Evolutionary conservation across 1,140 invertebrate genomes (phyloP).

Genomic region (Brachionus plicatilis): DNA sequence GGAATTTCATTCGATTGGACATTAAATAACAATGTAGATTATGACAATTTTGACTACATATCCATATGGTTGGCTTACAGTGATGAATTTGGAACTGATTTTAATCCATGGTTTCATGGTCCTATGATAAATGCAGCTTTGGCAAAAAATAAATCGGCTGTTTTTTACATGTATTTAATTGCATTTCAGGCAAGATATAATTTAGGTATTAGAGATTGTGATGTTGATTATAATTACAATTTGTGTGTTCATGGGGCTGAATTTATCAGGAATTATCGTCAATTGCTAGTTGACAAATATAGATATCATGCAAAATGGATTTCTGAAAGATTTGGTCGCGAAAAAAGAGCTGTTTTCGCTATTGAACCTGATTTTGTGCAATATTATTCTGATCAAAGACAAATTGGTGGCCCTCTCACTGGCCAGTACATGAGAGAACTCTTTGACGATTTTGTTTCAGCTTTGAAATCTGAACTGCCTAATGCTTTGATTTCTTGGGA

Average conservation of each 20-base stretch:
- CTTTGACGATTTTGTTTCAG: not conserved
- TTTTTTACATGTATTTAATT: conserved; percentile 32
- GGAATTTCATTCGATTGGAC: conserved; percentile 22
- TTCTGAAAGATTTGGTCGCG: not conserved
- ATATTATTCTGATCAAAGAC: conserved; percentile 11
- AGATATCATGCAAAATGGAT: conserved; percentile 17
- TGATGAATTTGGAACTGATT: not conserved
- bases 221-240: not conserved
- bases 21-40: not conserved
- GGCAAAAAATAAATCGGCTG: not conserved
- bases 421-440: conserved; percentile 2
- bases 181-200: not conserved
- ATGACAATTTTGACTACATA: conserved; percentile 18
- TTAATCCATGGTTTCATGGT: conserved; percentile 17
- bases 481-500: conserved; percentile 36
- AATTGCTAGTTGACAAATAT: conserved; percentile 12
- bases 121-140: not conserved
- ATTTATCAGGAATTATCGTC: not conserved
- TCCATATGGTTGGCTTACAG: conserved; percentile 4
- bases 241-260: conserved; percentile 10
- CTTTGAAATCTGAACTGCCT: conserved; percentile 1
- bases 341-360: not conserved
- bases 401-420: not conserved
- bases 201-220: not conserved
- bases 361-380: conserved; percentile 26